Conservation (phyloP, 2,797 vertebrate genomes). For the Vipera latastei region DNA sequence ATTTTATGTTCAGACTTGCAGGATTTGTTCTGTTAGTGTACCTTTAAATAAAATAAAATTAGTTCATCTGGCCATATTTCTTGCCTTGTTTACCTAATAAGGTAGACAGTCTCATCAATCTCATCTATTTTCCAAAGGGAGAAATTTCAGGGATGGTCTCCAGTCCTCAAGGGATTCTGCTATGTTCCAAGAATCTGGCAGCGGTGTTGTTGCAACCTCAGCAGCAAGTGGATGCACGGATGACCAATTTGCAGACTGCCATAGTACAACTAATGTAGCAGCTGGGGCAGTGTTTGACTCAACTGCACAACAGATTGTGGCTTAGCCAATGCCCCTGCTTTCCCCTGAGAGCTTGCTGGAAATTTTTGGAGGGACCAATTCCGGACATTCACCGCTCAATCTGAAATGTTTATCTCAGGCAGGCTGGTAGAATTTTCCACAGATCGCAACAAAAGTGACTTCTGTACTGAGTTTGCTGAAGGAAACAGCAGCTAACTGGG, state of each 20-base stretch:
- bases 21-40: background rate
- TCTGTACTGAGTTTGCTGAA: background rate
- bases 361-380: background rate
- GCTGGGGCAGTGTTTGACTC: background rate
- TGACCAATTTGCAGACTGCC: background rate
- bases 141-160: background rate
- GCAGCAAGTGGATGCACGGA: background rate
- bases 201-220: background rate
- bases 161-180: background rate
- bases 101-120: background rate
- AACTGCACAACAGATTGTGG: background rate
- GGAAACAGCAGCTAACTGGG: background rate
- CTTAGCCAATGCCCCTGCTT: background rate
- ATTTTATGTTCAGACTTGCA: background rate
- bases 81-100: background rate
- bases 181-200: background rate
- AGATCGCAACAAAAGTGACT: background rate
- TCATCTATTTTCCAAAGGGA: background rate
- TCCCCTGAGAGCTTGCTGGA: background rate
- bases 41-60: background rate
- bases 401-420: background rate
- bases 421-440: background rate
- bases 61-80: background rate
- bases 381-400: background rate
- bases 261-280: background rate